Conservation (phyloP, 1,140 invertebrate species). For the Halyomorpha halys region DNA sequence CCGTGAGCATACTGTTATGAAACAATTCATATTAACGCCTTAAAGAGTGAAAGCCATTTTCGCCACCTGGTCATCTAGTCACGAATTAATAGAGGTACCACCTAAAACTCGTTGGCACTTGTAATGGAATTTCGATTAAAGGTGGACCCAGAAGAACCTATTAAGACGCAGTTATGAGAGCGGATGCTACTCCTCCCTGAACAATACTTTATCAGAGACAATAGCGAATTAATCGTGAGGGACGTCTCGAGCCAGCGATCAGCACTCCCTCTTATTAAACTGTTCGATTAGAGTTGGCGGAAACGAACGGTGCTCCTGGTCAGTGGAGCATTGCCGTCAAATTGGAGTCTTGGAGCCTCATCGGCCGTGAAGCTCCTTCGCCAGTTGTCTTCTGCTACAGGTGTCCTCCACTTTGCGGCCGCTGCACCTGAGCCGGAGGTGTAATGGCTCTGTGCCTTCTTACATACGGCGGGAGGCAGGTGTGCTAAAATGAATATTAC, state of each 20-base stretch:
- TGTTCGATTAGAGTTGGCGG: constrained; percentile 3
- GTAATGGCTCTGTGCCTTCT: neutral
- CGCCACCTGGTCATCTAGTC: too few species aligned
- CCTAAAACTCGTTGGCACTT: too few species aligned
- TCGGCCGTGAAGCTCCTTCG: neutral
- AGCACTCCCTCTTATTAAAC: constrained; percentile 4
- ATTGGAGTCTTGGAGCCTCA: neutral
- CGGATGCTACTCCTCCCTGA: neutral
- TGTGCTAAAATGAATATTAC: too few species aligned
- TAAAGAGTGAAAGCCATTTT: too few species aligned
- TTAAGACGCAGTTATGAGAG: neutral
- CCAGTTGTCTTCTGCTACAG: neutral
- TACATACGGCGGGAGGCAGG: too few species aligned
- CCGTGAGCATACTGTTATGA: too few species aligned
- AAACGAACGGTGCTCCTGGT: neutral
- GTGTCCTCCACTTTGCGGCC: neutral
- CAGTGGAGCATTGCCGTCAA: neutral
- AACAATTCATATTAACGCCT: too few species aligned
- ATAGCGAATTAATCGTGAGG: constrained; percentile 5
- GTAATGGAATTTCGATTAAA: too few species aligned
- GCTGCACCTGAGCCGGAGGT: neutral
- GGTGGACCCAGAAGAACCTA: too few species aligned
- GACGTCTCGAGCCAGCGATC: constrained; percentile 3
- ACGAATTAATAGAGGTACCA: too few species aligned
- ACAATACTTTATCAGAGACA: neutral